phyloP scores from a whole-genome alignment of 1,140 invertebrate species.

The Lycorma delicatula region DNA sequence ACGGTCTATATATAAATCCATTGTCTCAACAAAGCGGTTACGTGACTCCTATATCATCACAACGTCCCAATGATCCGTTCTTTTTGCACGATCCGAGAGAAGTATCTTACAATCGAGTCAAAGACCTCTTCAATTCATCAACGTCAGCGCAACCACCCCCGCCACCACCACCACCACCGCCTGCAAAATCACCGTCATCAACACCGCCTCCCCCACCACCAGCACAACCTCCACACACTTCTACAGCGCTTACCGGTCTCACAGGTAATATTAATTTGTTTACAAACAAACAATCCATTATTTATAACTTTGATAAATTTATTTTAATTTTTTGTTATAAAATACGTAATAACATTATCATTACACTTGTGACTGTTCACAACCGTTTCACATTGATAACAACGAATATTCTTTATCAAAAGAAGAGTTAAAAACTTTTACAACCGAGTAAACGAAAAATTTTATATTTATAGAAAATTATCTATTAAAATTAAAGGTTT shows the following conservation, averaged over 20 bases:
- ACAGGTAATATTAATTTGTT: too few species aligned
- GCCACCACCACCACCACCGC: constrained; percentile 7
- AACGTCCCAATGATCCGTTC: constrained; percentile 55
- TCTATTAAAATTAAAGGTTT: too few species aligned
- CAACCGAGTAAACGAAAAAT: too few species aligned
- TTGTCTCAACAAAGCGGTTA: constrained; percentile 47
- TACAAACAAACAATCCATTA: too few species aligned
- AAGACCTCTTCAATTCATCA: constrained; percentile 56
- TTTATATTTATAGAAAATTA: too few species aligned
- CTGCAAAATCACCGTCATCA: not conserved
- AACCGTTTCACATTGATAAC: too few species aligned
- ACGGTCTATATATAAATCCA: constrained; percentile 72
- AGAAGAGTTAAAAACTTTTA: too few species aligned
- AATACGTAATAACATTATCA: too few species aligned
- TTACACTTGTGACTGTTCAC: too few species aligned
- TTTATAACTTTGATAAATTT: too few species aligned
- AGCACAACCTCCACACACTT: constrained; percentile 40
- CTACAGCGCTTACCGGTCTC: constrained; percentile 24
- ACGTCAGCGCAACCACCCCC: constrained; percentile 22
- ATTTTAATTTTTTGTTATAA: too few species aligned
- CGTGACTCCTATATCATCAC: constrained; percentile 15
- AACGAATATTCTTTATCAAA: too few species aligned
- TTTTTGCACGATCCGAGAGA: constrained; percentile 73
- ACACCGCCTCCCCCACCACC: constrained; percentile 19
- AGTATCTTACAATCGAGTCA: constrained; percentile 63